Base-by-base conservation (phyloP, 1,140 invertebrate species). In the Harlomillsia oculata region DNA sequence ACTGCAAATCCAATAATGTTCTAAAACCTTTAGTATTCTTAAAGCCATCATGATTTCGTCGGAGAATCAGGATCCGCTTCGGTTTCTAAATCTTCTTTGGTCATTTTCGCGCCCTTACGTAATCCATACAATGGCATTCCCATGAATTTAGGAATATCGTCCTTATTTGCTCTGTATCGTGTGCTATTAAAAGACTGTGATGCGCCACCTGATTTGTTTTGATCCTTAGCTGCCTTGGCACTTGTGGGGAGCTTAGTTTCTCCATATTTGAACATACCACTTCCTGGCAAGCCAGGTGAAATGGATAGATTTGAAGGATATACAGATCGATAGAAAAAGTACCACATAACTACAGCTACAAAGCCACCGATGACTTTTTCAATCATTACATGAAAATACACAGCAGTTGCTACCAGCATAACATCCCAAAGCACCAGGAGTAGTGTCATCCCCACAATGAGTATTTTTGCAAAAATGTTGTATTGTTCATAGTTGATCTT, bases 381-480 rank as follows among this genome's bases (percentile, higher is more conserved):
- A 25, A 92, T 80, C 82, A 96, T 89, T 34, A 84, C 87, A 70
- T 97, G 94, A 75, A 92, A 97, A 72, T 95, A 94, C 0, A 96
- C 72, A 69, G 95, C 81, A 1, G 90, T 95, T n/a, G 81, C 82
- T 1, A 89, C 75, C 18, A 97, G 72, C 91, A 96, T 94, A 1
- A 93, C 76, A 73, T 97, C 92, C 89, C 92, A 97, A 3, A 97
- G 67, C 9, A 96, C 62, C 66, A 83, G 82, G 30, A 96, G 75
- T 0, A 83, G 41, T 0, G 91, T 83, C 72, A 96, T 84, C 1
- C 72, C 72, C 58, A 92, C 81, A 53, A 97, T 84, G 25, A 87
- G 71, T 5, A 74, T 75, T 67, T 89, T 80, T 6, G 98, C 82
- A 68, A 84, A 86, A 1, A 87, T 86, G 3, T 88, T 90, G 49